These are phyloP conservation scores for Apodemia hepburni DNA, from an alignment of 2,888 invertebrate species.

Conservation along the genomic window DNA sequence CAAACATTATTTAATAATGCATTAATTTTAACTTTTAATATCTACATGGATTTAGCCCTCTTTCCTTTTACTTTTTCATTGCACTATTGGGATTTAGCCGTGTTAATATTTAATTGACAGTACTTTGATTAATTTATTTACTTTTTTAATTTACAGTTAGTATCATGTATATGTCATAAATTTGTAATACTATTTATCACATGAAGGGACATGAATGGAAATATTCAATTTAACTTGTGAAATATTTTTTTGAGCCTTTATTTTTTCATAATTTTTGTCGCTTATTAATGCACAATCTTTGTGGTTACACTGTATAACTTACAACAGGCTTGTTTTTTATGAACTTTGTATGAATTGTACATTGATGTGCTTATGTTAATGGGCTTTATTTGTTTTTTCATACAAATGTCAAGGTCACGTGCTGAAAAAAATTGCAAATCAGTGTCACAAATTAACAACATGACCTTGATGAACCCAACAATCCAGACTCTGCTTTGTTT, in stretches of 20 bases:
- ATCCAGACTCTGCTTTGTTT: constrained; percentile 26
- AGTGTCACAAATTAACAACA: constrained; percentile 22
- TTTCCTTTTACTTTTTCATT: constrained; percentile 23
- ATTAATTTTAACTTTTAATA: constrained; percentile 23
- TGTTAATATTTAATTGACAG: constrained; percentile 20
- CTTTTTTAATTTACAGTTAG: constrained; percentile 17
- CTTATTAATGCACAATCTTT: not conserved
- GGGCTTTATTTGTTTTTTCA: constrained; percentile 17
- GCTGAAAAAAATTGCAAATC: constrained; percentile 23
- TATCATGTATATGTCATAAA: constrained; percentile 11
- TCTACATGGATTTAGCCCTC: constrained; percentile 24
- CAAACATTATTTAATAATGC: constrained; percentile 21
- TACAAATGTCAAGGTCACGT: constrained; percentile 21
- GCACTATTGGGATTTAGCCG: constrained; percentile 24
- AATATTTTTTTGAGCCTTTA: not conserved
- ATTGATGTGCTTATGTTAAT: constrained; percentile 2
- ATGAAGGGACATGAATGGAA: constrained; percentile 1
- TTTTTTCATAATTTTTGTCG: not conserved
- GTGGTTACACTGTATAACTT: not conserved
- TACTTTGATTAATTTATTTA: constrained; percentile 20
- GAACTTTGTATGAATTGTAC: not conserved
- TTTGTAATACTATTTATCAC: not conserved
- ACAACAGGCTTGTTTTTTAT: constrained; percentile 2
- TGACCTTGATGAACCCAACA: constrained; percentile 22
- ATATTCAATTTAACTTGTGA: not conserved